Evolutionary conservation across 1,140 invertebrate genomes (phyloP).

Genomic region (Oryzaephilus surinamensis): DNA sequence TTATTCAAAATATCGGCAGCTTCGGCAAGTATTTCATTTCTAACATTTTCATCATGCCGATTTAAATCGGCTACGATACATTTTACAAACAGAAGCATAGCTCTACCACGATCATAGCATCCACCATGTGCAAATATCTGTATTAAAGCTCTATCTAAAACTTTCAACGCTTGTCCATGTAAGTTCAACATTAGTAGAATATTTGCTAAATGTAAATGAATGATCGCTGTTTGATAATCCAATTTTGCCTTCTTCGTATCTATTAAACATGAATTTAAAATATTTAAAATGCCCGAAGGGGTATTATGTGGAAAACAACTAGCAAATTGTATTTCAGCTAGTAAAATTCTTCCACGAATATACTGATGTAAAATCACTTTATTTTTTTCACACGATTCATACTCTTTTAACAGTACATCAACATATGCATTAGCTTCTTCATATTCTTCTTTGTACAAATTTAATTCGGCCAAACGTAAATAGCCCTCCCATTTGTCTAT

Average conservation of each 20-base stretch:
- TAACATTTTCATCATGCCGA: slow-evolving; percentile 34
- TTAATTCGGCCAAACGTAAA: slow-evolving; percentile 53
- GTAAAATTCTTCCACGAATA: slow-evolving; percentile 57
- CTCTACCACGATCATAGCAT: slow-evolving; percentile 66
- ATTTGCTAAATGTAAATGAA: slow-evolving; percentile 70
- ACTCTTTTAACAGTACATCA: slow-evolving; percentile 39
- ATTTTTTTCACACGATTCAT: slow-evolving; percentile 10
- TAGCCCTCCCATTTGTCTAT: slow-evolving; percentile 59
- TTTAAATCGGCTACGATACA: slow-evolving; percentile 53
- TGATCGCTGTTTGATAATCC: slow-evolving; percentile 59
- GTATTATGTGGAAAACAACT: slow-evolving; percentile 37
- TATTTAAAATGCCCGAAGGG: slow-evolving; percentile 43
- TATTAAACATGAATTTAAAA: slow-evolving; percentile 59
- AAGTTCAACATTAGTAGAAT: slow-evolving; percentile 53
- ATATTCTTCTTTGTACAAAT: slow-evolving; percentile 56
- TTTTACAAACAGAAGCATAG: slow-evolving; percentile 51
- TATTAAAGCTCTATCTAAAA: slow-evolving; percentile 58
- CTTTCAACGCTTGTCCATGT: slow-evolving; percentile 57
- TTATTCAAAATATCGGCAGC: slow-evolving; percentile 53
- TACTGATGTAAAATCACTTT: slow-evolving; percentile 39
- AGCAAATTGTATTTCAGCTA: slow-evolving; percentile 53
- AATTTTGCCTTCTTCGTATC: slow-evolving; percentile 61
- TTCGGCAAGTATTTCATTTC: slow-evolving; percentile 46
- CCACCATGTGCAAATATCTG: slow-evolving; percentile 68
- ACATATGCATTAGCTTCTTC: slow-evolving; percentile 47